Percentiles rank a stretch among this genome's conserved stretches.
These are phyloP conservation scores for Rhagoletis pomonella DNA, from an alignment of 1,140 invertebrate species.

Conservation along the genomic window DNA sequence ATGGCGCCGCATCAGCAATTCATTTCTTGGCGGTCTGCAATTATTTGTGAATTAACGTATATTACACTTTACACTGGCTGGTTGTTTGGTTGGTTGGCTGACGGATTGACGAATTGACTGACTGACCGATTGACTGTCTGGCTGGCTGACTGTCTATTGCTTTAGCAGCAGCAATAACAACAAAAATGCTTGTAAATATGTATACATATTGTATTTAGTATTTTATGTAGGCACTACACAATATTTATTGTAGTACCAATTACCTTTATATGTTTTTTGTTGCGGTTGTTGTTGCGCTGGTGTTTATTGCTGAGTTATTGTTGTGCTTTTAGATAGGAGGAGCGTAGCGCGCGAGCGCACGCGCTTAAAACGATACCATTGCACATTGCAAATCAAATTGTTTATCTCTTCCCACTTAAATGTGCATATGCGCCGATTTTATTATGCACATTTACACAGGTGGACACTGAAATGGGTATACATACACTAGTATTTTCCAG, in stretches of 20 bases:
- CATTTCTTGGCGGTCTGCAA: slow-evolving; percentile 61
- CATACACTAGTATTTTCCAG: too few relatives aligned
- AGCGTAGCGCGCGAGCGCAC: neutral
- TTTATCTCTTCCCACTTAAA: slow-evolving; percentile 44
- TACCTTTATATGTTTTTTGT: neutral
- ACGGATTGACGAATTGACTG: slow-evolving; percentile 59
- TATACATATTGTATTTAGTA: too few relatives aligned
- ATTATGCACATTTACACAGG: neutral
- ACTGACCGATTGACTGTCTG: slow-evolving; percentile 8
- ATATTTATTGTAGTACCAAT: slow-evolving; percentile 26
- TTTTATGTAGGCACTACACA: slow-evolving; percentile 49
- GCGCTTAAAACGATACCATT: slow-evolving; percentile 30
- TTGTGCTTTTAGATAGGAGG: neutral
- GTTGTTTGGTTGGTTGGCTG: slow-evolving; percentile 66
- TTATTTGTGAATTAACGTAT: slow-evolving; percentile 73
- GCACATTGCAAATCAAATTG: slow-evolving; percentile 51
- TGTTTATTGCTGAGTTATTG: slow-evolving; percentile 33
- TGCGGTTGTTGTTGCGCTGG: slow-evolving; percentile 56
- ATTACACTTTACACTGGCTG: slow-evolving; percentile 72
- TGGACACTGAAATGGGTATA: neutral
- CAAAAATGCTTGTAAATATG: neutral
- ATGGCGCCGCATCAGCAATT: slow-evolving; percentile 70
- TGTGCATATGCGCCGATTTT: neutral
- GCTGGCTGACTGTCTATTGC: neutral
- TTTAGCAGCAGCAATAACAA: neutral